A percentile compares a stretch with the other conserved stretches of the same genome.
phyloP scores from a whole-genome alignment of 2,888 invertebrate genomes.

The Drosophila emarginata region DNA sequence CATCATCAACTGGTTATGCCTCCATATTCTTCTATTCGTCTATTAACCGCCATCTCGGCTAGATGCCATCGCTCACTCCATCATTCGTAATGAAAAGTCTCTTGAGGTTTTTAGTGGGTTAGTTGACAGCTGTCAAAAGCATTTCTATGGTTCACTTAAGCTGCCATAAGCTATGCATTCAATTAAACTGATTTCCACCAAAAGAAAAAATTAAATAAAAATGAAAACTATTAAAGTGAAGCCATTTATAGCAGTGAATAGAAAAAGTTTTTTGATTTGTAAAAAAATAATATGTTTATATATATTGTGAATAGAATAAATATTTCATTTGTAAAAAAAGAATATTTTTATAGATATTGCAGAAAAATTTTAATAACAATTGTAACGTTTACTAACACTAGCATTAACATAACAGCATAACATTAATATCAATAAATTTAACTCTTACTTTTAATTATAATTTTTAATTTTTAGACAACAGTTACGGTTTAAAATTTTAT shows the following conservation, averaged over 20 bases:
- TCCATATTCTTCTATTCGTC: slow-evolving; percentile 32
- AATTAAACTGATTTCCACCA: slow-evolving; percentile 20
- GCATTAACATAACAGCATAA: too few relatives aligned
- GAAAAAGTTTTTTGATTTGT: not conserved
- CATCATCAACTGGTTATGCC: slow-evolving; percentile 14
- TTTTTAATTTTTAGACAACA: too few relatives aligned
- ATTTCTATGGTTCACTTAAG: slow-evolving; percentile 20
- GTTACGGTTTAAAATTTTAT: too few relatives aligned
- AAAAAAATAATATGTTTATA: too few relatives aligned
- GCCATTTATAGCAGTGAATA: not conserved
- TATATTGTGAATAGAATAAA: too few relatives aligned
- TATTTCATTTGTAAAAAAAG: too few relatives aligned
- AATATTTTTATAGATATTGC: too few relatives aligned
- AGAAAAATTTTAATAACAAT: too few relatives aligned
- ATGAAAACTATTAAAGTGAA: slow-evolving; percentile 39
- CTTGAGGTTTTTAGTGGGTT: slow-evolving; percentile 40
- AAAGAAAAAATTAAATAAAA: slow-evolving; percentile 10
- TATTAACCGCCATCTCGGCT: not conserved
- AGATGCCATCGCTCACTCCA: slow-evolving; percentile 21
- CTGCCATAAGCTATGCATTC: slow-evolving; percentile 36
- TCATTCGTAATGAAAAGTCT: slow-evolving; percentile 47
- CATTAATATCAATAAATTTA: too few relatives aligned
- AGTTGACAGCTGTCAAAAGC: slow-evolving; percentile 56
- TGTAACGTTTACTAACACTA: too few relatives aligned
- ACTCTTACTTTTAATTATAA: too few relatives aligned